phyloP scores from a whole-genome alignment of 1,140 invertebrate genomes.

The Zaprionus tsacasi region DNA sequence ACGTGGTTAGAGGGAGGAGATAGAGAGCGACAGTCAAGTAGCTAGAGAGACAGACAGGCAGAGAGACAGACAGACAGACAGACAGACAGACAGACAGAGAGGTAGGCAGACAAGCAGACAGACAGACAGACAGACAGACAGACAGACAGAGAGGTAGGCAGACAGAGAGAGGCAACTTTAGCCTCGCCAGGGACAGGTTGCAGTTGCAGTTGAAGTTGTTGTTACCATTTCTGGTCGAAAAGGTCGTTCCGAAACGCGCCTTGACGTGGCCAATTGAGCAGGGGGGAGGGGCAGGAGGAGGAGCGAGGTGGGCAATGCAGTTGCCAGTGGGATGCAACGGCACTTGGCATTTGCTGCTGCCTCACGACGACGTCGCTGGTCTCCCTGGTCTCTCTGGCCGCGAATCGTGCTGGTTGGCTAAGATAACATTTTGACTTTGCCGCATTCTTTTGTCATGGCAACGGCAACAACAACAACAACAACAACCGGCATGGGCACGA shows the following conservation, averaged over 20 bases:
- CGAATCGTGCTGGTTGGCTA: slow-evolving; percentile 76
- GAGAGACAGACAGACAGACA: background rate
- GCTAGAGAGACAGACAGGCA: background rate
- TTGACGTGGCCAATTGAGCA: slow-evolving; percentile 37
- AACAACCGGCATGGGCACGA: slow-evolving; percentile 51
- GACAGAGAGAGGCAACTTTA: background rate
- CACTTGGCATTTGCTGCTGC: slow-evolving; percentile 68
- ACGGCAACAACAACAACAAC: slow-evolving; percentile 44
- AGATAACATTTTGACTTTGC: slow-evolving; percentile 82
- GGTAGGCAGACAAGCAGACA: too few relatives aligned
- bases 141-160: background rate
- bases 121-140: too few relatives aligned
- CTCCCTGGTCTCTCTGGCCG: slow-evolving; percentile 43
- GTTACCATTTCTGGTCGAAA: slow-evolving; percentile 51
- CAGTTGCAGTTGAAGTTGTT: slow-evolving; percentile 6
- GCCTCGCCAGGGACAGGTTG: slow-evolving; percentile 4
- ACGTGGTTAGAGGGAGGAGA: too few relatives aligned
- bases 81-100: too few relatives aligned
- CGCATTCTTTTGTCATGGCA: slow-evolving; percentile 81
- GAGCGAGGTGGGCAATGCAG: background rate
- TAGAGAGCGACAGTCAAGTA: background rate
- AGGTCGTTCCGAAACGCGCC: slow-evolving; percentile 55
- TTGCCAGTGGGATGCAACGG: slow-evolving; percentile 42
- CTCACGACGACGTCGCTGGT: background rate
- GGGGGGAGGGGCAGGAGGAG: background rate